A percentile compares a stretch with the other conserved stretches of the same genome.
These are phyloP conservation scores for Campoletis raptor DNA, from an alignment of 2,888 invertebrate species.

Conservation along the genomic window DNA sequence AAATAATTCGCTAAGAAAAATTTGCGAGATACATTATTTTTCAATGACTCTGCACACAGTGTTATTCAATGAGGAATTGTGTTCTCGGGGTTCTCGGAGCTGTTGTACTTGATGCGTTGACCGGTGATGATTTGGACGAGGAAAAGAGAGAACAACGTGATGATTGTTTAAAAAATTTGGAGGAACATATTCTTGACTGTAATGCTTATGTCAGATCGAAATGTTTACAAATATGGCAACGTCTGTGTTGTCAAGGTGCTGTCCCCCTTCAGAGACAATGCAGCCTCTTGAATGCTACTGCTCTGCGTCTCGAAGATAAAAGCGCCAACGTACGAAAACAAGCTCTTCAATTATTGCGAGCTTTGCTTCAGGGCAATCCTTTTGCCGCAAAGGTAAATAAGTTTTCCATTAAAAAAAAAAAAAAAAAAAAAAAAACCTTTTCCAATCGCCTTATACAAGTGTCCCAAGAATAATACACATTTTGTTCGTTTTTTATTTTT, in stretches of 20 bases:
- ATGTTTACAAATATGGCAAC: slow-evolving; percentile 93
- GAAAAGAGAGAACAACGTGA: slow-evolving; percentile 90
- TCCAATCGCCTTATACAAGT: background rate
- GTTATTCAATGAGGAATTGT: slow-evolving; percentile 90
- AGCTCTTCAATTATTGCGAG: slow-evolving; percentile 91
- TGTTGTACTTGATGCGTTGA: slow-evolving; percentile 90
- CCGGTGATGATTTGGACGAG: slow-evolving; percentile 90
- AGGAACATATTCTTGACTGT: slow-evolving; percentile 93
- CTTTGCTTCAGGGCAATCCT: slow-evolving; percentile 94
- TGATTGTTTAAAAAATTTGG: slow-evolving; percentile 91
- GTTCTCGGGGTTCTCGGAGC: slow-evolving; percentile 94
- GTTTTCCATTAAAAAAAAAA: background rate
- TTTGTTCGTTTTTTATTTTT: background rate
- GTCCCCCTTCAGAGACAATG: slow-evolving; percentile 91
- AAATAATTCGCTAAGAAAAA: background rate
- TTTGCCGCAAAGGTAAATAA: slow-evolving; percentile 90
- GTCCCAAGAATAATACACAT: background rate
- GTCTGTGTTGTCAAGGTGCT: slow-evolving; percentile 91
- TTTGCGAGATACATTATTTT: slow-evolving; percentile 10
- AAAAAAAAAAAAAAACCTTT: background rate
- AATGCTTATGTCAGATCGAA: slow-evolving; percentile 95
- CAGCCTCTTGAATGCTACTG: slow-evolving; percentile 88
- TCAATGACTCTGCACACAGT: slow-evolving; percentile 78
- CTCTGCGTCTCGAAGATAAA: slow-evolving; percentile 92
- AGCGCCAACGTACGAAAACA: slow-evolving; percentile 94